Conservation (phyloP, 1,140 invertebrate species). For the Eciton burchellii region DNA sequence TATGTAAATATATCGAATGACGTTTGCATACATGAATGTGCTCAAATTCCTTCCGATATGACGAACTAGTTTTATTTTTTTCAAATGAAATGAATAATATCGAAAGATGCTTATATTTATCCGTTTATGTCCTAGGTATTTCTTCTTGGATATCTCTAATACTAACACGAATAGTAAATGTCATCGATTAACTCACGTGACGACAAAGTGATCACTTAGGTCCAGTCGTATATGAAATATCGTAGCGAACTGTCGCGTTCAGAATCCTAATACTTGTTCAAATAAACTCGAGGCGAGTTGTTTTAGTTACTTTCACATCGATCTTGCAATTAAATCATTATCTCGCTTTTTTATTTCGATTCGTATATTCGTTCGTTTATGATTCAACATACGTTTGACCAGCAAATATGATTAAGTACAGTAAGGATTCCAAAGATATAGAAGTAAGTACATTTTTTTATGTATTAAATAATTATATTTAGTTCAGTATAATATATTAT, state of each 20-base stretch:
- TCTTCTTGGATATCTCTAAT: neutral
- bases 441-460: conserved; percentile 86
- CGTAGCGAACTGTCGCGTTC: neutral
- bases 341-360: conserved; percentile 14
- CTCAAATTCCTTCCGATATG: neutral
- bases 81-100: neutral
- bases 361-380: no score
- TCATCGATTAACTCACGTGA: neutral
- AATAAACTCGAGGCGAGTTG: conserved; percentile 71
- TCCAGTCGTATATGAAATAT: neutral
- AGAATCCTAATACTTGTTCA: neutral
- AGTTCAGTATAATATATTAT: neutral
- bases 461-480: no score
- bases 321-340: neutral
- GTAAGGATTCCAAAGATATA: conserved; percentile 89
- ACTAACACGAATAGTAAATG: neutral
- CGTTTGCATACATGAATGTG: neutral
- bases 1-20: neutral
- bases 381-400: no score
- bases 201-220: neutral
- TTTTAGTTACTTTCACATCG: conserved; percentile 64
- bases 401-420: conserved; percentile 77
- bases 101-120: neutral
- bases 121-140: neutral
- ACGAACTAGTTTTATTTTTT: conserved; percentile 2